These are phyloP conservation scores for Dasyurus viverrinus DNA, from an alignment of 2,113 vertebrate genomes.

Conservation along the genomic window DNA sequence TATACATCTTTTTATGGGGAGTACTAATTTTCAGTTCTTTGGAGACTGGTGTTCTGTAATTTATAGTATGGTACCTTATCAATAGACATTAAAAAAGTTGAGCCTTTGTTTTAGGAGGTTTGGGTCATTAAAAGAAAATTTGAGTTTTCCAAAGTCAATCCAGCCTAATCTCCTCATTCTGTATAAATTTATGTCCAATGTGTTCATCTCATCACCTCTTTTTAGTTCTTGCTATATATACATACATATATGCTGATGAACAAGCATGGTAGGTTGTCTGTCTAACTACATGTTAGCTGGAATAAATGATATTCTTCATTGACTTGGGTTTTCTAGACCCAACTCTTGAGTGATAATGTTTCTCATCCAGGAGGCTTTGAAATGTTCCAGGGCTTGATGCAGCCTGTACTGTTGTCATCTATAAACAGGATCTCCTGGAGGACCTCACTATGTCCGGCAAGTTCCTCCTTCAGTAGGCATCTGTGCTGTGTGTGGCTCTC, in stretches of 20 bases:
- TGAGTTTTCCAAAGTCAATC: not conserved
- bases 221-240: not conserved
- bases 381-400: not conserved
- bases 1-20: not conserved
- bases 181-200: not conserved
- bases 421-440: not conserved
- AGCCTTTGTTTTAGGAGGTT: not conserved
- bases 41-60: not conserved
- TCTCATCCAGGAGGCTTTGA: not conserved
- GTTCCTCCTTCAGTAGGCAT: not conserved
- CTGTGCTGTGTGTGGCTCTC: not conserved
- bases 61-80: not conserved
- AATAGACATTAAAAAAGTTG: not conserved
- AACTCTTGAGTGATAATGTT: not conserved
- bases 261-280: not conserved
- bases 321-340: not conserved
- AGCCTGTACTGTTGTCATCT: not conserved
- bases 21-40: not conserved
- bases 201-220: not conserved
- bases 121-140: not conserved
- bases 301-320: not conserved
- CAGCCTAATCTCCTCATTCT: not conserved
- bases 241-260: not conserved
- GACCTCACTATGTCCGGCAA: not conserved
- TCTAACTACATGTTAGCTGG: not conserved